Percentiles rank a stretch among this genome's conserved stretches.
These are phyloP conservation scores for Brotula barbata DNA, from an alignment of 2,797 vertebrate species.

Conservation along the genomic window DNA sequence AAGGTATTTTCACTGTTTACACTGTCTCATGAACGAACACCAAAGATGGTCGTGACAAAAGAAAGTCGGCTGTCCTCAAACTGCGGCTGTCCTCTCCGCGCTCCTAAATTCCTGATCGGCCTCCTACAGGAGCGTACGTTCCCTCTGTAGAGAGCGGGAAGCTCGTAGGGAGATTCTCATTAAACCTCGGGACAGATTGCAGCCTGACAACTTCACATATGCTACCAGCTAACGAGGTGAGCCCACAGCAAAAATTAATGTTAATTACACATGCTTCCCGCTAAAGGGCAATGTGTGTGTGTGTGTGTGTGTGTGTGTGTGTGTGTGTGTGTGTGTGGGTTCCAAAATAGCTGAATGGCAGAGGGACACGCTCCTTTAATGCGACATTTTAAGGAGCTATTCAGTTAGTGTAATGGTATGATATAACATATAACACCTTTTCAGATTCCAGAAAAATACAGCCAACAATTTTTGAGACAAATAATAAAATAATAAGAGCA, in stretches of 20 bases:
- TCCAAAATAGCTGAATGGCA: conserved; percentile 24
- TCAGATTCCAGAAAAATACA: background rate
- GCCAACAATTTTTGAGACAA: no score
- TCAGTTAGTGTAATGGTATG: background rate
- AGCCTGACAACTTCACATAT: conserved; percentile 73
- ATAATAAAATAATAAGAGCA: no score
- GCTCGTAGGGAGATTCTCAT: conserved; percentile 68
- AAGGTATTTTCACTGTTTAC: no score
- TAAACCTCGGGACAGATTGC: conserved; percentile 78
- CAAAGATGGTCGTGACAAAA: no score
- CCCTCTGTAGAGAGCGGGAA: conserved; percentile 23
- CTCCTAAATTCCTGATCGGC: background rate
- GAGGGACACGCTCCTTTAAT: conserved; percentile 5
- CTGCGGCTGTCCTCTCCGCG: no score
- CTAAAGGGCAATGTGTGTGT: conserved; percentile 39
- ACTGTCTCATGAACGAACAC: no score
- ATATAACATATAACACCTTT: background rate
- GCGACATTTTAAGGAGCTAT: background rate
- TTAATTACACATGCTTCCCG: conserved; percentile 61
- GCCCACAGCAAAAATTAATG: conserved; percentile 69
- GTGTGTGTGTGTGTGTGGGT: conserved; percentile 14
- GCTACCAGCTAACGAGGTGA: conserved; percentile 76
- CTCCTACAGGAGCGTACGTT: conserved; percentile 29
- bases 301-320: conserved; percentile 7
- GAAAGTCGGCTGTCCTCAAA: no score